Evolutionary conservation across 2,797 vertebrate species (phyloP).

Genomic region (Pangasius macronema): DNA sequence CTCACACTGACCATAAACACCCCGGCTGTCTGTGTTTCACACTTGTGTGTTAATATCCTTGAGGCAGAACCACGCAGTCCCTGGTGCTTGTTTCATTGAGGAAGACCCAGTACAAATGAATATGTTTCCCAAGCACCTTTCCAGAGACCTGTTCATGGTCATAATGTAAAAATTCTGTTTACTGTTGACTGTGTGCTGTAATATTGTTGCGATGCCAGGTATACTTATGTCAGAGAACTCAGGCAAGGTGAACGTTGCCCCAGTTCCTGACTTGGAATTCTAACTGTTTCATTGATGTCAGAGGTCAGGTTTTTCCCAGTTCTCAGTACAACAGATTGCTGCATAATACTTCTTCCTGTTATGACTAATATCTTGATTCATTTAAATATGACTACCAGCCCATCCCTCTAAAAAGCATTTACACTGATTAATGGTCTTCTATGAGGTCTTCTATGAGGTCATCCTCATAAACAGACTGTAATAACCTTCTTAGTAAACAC

Average conservation of each 20-base stretch:
- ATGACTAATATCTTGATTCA: background rate
- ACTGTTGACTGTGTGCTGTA: background rate
- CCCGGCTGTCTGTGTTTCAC: background rate
- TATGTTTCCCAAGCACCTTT: background rate
- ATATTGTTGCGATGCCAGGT: background rate
- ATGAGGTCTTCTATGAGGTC: too few species aligned
- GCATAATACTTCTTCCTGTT: background rate
- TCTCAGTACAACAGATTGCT: background rate
- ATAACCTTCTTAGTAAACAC: background rate
- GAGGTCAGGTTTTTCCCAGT: background rate
- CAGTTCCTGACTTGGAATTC: background rate
- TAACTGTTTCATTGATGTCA: background rate
- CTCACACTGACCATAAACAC: background rate
- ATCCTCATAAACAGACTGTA: background rate
- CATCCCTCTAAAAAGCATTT: background rate
- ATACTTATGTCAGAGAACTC: background rate
- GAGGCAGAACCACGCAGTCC: background rate
- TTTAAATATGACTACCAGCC: background rate
- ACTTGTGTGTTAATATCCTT: background rate
- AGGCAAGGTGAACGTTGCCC: background rate
- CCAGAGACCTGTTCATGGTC: background rate
- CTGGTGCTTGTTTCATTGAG: background rate
- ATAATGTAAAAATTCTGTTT: background rate
- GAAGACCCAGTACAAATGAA: background rate
- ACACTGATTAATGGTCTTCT: background rate